phyloP scores from a whole-genome alignment of 2,888 invertebrate genomes.

The Orthonychiurus folsomi region DNA sequence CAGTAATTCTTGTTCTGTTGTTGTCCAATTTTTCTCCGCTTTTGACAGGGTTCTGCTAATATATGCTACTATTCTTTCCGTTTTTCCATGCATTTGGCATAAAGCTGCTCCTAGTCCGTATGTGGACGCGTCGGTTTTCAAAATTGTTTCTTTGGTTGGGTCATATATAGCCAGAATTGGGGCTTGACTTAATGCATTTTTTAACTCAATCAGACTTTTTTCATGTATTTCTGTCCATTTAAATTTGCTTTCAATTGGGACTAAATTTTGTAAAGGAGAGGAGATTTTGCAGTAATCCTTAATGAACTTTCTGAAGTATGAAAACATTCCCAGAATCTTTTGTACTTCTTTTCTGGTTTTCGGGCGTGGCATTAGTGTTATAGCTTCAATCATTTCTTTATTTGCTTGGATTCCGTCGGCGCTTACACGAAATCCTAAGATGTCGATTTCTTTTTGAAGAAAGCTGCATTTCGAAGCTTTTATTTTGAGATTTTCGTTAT shows the following conservation, averaged over 20 bases:
- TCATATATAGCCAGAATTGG: slow-evolving; percentile 11
- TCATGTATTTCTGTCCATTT: slow-evolving; percentile 9
- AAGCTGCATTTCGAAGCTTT: slow-evolving; percentile 12
- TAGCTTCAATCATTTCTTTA: background rate
- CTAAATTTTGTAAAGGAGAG: slow-evolving; percentile 7
- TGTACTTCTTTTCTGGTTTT: slow-evolving; percentile 11
- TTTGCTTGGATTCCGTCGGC: slow-evolving; percentile 5
- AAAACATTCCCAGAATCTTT: background rate
- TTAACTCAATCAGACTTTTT: background rate
- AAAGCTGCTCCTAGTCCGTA: slow-evolving; percentile 9
- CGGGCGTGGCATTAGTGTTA: slow-evolving; percentile 7
- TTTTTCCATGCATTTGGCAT: slow-evolving; percentile 6
- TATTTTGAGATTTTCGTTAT: slow-evolving; percentile 10
- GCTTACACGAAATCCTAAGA: slow-evolving; percentile 11
- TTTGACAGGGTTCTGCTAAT: slow-evolving; percentile 7
- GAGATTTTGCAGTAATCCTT: background rate
- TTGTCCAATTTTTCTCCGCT: slow-evolving; percentile 13
- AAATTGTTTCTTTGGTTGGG: background rate
- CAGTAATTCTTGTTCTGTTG: slow-evolving; percentile 15
- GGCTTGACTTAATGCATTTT: background rate
- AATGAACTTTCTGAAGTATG: slow-evolving; percentile 6
- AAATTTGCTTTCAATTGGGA: slow-evolving; percentile 5
- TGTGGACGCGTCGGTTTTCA: background rate
- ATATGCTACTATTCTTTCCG: slow-evolving; percentile 13
- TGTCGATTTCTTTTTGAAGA: slow-evolving; percentile 2